Conservation (phyloP, 2,797 vertebrate genomes). For the Acanthornis magna region DNA sequence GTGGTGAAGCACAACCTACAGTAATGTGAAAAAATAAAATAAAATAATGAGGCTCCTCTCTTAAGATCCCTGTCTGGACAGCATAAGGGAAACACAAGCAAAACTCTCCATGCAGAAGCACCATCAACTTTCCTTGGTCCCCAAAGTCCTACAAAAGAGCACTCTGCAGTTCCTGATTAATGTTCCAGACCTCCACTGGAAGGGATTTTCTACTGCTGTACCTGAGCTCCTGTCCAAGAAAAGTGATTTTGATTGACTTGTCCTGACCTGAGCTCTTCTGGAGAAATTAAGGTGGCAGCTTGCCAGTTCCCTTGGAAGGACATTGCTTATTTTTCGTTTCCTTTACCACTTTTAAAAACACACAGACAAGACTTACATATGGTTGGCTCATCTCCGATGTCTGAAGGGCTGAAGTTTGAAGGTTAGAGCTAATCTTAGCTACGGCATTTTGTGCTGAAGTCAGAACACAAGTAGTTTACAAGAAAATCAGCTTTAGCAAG, state of each 20-base stretch:
- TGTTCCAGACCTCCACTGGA: background rate
- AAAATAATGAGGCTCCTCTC: background rate
- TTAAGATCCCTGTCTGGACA: background rate
- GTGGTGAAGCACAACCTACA: background rate
- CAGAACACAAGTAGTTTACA: conserved; percentile 40
- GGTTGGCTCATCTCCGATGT: conserved; percentile 8
- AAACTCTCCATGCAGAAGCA: background rate
- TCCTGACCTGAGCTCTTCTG: background rate
- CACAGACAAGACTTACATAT: conserved; percentile 8
- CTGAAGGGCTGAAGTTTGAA: conserved; percentile 42
- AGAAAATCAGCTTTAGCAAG: conserved; percentile 10
- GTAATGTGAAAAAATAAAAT: background rate
- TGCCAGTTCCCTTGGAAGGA: conserved; percentile 17
- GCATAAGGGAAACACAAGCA: background rate
- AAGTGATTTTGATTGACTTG: conserved; percentile 35
- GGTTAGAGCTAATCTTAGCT: conserved; percentile 56
- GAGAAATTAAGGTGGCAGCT: conserved; percentile 1
- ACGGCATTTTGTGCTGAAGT: conserved; percentile 22
- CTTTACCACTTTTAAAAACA: conserved; percentile 18
- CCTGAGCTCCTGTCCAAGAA: conserved; percentile 9
- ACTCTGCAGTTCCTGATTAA: background rate
- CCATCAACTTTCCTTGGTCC: background rate
- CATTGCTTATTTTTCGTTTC: background rate
- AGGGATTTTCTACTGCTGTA: background rate
- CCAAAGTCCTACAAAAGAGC: background rate